Evolutionary conservation across 2,888 invertebrate genomes (phyloP).

Genomic region (Torymus tubicola): DNA sequence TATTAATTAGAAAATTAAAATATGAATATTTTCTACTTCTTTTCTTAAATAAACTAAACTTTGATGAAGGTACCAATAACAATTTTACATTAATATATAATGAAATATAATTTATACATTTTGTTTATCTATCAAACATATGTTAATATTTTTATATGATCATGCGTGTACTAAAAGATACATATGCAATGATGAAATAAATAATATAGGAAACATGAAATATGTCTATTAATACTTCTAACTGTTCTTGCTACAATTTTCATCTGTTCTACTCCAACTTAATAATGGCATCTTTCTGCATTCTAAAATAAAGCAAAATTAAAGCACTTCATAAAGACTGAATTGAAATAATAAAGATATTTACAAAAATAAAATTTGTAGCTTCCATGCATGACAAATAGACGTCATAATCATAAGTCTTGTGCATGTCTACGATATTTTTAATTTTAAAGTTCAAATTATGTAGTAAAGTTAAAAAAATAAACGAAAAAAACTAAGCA

Average conservation of each 20-base stretch:
- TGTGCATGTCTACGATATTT: too few species aligned
- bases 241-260: slow-evolving; percentile 71
- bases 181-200: not conserved
- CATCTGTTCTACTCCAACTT: slow-evolving; percentile 61
- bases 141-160: too few species aligned
- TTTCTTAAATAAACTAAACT: too few species aligned
- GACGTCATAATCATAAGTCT: too few species aligned
- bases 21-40: too few species aligned
- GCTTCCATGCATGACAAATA: not conserved
- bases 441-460: too few species aligned
- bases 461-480: too few species aligned
- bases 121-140: too few species aligned
- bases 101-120: too few species aligned
- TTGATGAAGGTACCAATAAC: too few species aligned
- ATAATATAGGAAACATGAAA: slow-evolving; percentile 21
- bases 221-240: slow-evolving; percentile 49
- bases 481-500: not conserved
- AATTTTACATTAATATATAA: too few species aligned
- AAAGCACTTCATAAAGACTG: not conserved
- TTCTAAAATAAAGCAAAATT: slow-evolving; percentile 51
- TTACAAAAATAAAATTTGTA: slow-evolving; percentile 28
- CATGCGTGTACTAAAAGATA: not conserved
- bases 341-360: slow-evolving; percentile 4
- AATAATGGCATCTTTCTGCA: slow-evolving; percentile 56
- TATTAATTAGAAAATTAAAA: too few species aligned